Conservation (phyloP, 2,797 vertebrate genomes). For the Semotilus atromaculatus region DNA sequence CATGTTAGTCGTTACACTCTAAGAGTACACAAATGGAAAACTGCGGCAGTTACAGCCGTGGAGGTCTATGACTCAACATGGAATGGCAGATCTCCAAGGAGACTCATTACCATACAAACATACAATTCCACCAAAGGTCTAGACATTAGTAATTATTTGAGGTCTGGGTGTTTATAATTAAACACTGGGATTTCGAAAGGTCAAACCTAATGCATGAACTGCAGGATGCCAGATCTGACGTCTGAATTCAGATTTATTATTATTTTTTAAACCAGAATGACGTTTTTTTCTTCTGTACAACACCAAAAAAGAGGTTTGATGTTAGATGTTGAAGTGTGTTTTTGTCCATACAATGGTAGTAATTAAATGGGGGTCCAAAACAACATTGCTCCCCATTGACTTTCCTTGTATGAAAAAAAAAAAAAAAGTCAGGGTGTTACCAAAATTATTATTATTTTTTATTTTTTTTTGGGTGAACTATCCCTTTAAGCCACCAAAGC, state of each 20-base stretch:
- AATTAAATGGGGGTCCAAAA: neutral
- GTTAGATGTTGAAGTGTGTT: neutral
- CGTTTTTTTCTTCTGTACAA: neutral
- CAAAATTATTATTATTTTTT: neutral
- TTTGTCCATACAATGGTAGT: neutral
- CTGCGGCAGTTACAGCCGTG: neutral
- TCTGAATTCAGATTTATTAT: neutral
- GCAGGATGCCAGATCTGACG: neutral
- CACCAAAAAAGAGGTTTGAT: neutral
- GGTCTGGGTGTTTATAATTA: slow-evolving; percentile 19
- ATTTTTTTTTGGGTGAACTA: neutral
- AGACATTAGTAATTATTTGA: slow-evolving; percentile 11
- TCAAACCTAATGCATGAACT: slow-evolving; percentile 17
- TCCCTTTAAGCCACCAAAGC: neutral
- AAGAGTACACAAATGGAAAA: slow-evolving; percentile 5
- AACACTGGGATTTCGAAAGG: slow-evolving; percentile 24
- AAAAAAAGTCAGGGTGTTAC: neutral
- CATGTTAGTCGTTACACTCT: neutral
- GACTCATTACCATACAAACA: slow-evolving; percentile 34
- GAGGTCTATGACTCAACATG: slow-evolving; percentile 35
- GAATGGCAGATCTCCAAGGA: slow-evolving; percentile 23
- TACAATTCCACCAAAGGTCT: slow-evolving; percentile 1
- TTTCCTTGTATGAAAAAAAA: neutral
- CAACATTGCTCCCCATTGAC: neutral
- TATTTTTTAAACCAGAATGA: neutral